A percentile compares a stretch with the other conserved stretches of the same genome.
phyloP scores from a whole-genome alignment of 2,888 invertebrate species.

The Synanthedon tipuliformis region DNA sequence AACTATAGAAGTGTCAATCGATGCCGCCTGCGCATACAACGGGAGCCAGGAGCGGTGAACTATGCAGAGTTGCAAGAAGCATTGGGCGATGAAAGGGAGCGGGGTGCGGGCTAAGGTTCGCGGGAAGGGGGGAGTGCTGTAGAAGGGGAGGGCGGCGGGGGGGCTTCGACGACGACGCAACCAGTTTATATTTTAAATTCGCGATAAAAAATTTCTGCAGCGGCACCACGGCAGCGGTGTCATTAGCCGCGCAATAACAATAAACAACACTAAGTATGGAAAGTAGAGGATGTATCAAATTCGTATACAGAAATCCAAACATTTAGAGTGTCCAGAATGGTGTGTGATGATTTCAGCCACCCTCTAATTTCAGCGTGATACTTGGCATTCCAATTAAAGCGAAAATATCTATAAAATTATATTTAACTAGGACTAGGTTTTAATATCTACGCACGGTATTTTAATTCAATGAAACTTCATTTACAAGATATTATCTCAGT shows the following conservation, averaged over 20 bases:
- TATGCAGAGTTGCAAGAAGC: slow-evolving; percentile 4
- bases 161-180: slow-evolving; percentile 25
- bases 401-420: too few relatives aligned
- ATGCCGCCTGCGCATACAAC: neutral
- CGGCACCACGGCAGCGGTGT: slow-evolving; percentile 58
- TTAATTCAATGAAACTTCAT: too few relatives aligned
- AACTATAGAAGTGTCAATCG: neutral
- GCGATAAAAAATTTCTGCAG: slow-evolving; percentile 63
- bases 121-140: slow-evolving; percentile 4
- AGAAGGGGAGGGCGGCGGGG: slow-evolving; percentile 6
- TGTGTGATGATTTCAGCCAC: too few relatives aligned
- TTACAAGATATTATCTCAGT: too few relatives aligned
- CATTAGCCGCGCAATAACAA: slow-evolving; percentile 43
- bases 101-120: slow-evolving; percentile 1
- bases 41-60: slow-evolving; percentile 7
- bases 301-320: neutral
- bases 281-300: neutral
- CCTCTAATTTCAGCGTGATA: too few relatives aligned
- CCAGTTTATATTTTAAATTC: slow-evolving; percentile 62
- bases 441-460: too few relatives aligned
- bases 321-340: too few relatives aligned
- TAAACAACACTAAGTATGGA: neutral
- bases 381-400: too few relatives aligned
- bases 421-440: too few relatives aligned
- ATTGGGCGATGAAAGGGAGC: slow-evolving; percentile 3